A percentile compares a stretch with the other conserved stretches of the same genome.
Evolutionary conservation across 2,797 vertebrate species (phyloP).

Genomic region (Oophaga sylvatica): DNA sequence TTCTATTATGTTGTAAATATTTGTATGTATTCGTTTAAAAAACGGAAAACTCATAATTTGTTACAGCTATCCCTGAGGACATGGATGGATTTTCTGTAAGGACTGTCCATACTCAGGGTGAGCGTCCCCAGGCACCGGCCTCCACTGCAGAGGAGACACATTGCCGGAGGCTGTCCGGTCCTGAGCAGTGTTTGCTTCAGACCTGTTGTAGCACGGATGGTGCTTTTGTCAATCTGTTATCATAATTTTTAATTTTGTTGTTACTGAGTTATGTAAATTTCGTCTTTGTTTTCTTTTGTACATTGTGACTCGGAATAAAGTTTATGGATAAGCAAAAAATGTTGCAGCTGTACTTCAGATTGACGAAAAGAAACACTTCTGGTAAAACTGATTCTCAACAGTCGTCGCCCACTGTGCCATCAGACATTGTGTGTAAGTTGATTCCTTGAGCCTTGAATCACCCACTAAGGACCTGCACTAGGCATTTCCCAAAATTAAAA

Average conservation of each 20-base stretch:
- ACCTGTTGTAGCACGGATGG: slow-evolving; percentile 69
- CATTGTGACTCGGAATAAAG: slow-evolving; percentile 72
- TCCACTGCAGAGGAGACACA: neutral
- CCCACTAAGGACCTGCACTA: no score
- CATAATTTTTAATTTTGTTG: slow-evolving; percentile 58
- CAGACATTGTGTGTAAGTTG: no score
- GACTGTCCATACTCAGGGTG: neutral
- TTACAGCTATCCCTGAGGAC: neutral
- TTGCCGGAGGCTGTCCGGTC: neutral
- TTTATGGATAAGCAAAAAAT: slow-evolving; percentile 68
- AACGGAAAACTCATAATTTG: neutral
- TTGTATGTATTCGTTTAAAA: slow-evolving; percentile 1
- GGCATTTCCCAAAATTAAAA: no score
- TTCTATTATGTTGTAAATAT: neutral
- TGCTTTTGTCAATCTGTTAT: slow-evolving; percentile 65
- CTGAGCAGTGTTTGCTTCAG: slow-evolving; percentile 32
- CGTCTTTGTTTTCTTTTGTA: slow-evolving; percentile 74
- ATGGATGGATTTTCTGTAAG: neutral
- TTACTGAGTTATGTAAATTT: slow-evolving; percentile 64
- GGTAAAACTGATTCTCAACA: no score
- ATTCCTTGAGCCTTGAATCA: no score
- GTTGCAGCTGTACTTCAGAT: neutral
- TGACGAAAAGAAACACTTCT: no score
- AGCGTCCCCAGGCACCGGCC: neutral
- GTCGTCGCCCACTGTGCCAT: no score